Percentiles rank a stretch among this genome's conserved stretches.
These are phyloP conservation scores for Bombus turneri DNA, from an alignment of 1,140 invertebrate genomes.

Conservation along the genomic window DNA sequence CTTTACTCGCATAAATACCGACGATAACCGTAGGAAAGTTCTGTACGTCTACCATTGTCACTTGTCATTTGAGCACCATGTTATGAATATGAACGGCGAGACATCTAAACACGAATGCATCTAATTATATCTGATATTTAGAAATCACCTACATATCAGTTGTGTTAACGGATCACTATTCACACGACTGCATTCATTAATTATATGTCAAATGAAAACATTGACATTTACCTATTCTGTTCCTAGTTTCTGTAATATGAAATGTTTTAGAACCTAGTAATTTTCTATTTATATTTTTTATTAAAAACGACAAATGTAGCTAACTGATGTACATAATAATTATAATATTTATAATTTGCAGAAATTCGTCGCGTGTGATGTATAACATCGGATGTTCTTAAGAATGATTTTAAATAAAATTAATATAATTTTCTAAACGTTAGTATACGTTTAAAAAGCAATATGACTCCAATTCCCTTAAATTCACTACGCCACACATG, in stretches of 20 bases:
- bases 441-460: neutral
- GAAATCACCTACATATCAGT: neutral
- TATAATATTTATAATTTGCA: no score
- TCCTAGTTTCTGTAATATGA: neutral
- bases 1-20: slow-evolving; percentile 60
- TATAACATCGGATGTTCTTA: no score
- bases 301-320: no score
- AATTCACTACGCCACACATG: no score
- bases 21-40: slow-evolving; percentile 53
- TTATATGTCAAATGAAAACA: neutral
- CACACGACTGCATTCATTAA: neutral
- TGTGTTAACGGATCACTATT: neutral
- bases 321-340: no score
- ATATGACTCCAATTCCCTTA: no score
- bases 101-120: neutral
- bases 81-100: slow-evolving; percentile 11
- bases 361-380: no score
- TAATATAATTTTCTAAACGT: neutral
- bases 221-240: neutral
- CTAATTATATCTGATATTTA: neutral
- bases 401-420: neutral
- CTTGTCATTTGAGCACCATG: slow-evolving; percentile 54
- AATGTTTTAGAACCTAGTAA: neutral
- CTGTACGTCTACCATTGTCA: slow-evolving; percentile 48
- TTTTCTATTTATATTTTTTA: no score